Conservation (phyloP, 2,888 invertebrate genomes). For the Eupelmus urozonus region DNA sequence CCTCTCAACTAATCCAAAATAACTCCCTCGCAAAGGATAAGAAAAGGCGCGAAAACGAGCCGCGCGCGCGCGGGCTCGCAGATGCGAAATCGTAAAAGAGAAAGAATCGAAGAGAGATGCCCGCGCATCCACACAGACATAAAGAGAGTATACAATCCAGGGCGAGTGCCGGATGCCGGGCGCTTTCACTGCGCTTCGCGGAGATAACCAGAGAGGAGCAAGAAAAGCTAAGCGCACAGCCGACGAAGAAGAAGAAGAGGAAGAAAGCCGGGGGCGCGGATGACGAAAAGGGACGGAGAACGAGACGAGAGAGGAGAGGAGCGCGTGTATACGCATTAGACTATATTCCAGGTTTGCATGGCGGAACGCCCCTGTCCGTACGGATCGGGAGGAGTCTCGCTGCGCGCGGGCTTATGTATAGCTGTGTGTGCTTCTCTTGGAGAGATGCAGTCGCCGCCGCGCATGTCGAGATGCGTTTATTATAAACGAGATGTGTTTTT, state of each 20-base stretch:
- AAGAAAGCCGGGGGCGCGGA: constrained; percentile 14
- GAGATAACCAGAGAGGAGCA: not conserved
- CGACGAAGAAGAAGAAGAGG: constrained; percentile 21
- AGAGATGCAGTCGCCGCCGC: not conserved
- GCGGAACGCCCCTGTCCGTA: constrained; percentile 76
- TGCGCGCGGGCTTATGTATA: constrained; percentile 19
- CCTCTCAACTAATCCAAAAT: too few species aligned
- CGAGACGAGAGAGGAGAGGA: constrained; percentile 6
- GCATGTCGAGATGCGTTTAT: constrained; percentile 20
- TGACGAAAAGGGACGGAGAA: constrained; percentile 56
- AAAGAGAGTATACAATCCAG: constrained; percentile 48
- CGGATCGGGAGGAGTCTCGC: constrained; percentile 55
- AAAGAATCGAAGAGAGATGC: constrained; percentile 24
- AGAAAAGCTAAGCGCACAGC: not conserved
- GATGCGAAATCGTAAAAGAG: constrained; percentile 18
- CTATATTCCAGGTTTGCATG: constrained; percentile 76
- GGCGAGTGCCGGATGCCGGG: constrained; percentile 53
- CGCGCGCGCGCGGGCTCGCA: not conserved
- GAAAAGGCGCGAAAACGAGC: constrained; percentile 22
- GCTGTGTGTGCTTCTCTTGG: constrained; percentile 8
- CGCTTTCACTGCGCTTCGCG: not conserved
- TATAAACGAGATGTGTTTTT: too few species aligned
- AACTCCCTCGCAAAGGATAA: constrained; percentile 28
- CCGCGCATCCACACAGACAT: not conserved
- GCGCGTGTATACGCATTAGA: constrained; percentile 62